These are phyloP conservation scores for Phataginus tetradactyla DNA, from an alignment of 2,797 vertebrate species.

Conservation along the genomic window DNA sequence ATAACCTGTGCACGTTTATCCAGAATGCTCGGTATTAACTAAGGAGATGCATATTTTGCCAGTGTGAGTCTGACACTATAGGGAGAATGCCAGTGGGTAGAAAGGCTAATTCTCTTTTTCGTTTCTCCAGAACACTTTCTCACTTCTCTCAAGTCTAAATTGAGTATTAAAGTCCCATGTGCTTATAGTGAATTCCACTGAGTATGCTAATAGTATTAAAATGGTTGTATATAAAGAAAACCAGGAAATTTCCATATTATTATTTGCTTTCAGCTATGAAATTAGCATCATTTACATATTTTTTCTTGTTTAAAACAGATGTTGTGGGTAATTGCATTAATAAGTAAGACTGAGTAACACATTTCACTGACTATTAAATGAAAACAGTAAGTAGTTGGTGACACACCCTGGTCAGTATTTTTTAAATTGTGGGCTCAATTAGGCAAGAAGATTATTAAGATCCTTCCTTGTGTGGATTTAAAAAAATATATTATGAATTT, in stretches of 20 bases:
- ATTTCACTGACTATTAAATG: slow-evolving; percentile 63
- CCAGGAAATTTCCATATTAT: slow-evolving; percentile 63
- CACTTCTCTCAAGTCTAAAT: slow-evolving; percentile 39
- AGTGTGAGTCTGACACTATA: not conserved
- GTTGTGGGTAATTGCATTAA: slow-evolving; percentile 60
- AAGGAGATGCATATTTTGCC: slow-evolving; percentile 27
- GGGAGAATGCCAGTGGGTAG: slow-evolving; percentile 5
- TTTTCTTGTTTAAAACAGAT: slow-evolving; percentile 66
- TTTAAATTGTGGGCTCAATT: slow-evolving; percentile 37
- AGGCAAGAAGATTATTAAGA: not conserved
- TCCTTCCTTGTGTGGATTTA: not conserved
- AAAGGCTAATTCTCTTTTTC: slow-evolving; percentile 45
- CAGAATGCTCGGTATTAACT: slow-evolving; percentile 12
- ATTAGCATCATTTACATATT: slow-evolving; percentile 67
- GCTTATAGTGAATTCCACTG: slow-evolving; percentile 53
- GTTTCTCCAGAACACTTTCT: slow-evolving; percentile 45
- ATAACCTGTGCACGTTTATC: not conserved
- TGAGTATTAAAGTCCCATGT: slow-evolving; percentile 32
- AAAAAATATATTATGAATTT: not conserved
- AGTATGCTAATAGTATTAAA: slow-evolving; percentile 60
- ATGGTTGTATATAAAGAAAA: slow-evolving; percentile 62
- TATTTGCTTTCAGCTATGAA: slow-evolving; percentile 71
- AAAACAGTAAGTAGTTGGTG: slow-evolving; percentile 54
- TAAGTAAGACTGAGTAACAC: slow-evolving; percentile 55
- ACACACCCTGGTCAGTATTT: not conserved